These are phyloP conservation scores for Sciurus carolinensis DNA, from an alignment of 2,797 vertebrate genomes.

Conservation along the genomic window DNA sequence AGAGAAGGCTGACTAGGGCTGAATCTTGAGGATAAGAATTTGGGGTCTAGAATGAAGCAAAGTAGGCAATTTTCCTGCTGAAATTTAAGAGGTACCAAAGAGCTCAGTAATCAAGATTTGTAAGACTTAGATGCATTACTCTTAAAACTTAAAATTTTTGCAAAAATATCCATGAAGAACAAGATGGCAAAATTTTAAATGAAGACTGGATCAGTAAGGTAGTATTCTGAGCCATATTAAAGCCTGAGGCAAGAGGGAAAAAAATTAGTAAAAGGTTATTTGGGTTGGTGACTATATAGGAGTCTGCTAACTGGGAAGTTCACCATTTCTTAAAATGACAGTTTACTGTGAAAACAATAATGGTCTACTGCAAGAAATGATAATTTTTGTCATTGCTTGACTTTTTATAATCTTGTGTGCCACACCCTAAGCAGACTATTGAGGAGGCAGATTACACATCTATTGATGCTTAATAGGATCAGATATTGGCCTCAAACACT, in stretches of 20 bases:
- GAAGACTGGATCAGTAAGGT: background rate
- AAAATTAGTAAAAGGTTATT: background rate
- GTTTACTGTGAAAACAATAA: background rate
- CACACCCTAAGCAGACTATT: background rate
- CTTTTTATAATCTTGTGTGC: background rate
- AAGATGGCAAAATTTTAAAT: slow-evolving; percentile 31
- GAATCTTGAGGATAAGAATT: background rate
- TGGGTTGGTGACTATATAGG: background rate
- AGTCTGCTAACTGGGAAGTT: background rate
- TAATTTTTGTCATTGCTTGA: background rate
- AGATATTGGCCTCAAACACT: slow-evolving; percentile 10
- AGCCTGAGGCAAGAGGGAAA: background rate
- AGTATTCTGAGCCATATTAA: background rate
- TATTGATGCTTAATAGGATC: background rate
- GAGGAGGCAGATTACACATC: background rate
- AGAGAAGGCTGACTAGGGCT: background rate
- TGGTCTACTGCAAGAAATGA: background rate
- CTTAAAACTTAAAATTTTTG: slow-evolving; percentile 16
- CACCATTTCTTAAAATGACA: slow-evolving; percentile 2
- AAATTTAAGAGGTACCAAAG: background rate
- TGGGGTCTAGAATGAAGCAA: background rate
- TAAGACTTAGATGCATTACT: background rate
- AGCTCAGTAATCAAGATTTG: background rate
- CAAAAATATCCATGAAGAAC: background rate
- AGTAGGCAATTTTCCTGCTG: background rate